Percentiles rank a stretch among this genome's conserved stretches.
These are phyloP conservation scores for Lycocerus yunnanus DNA, from an alignment of 2,888 invertebrate genomes.

Conservation along the genomic window DNA sequence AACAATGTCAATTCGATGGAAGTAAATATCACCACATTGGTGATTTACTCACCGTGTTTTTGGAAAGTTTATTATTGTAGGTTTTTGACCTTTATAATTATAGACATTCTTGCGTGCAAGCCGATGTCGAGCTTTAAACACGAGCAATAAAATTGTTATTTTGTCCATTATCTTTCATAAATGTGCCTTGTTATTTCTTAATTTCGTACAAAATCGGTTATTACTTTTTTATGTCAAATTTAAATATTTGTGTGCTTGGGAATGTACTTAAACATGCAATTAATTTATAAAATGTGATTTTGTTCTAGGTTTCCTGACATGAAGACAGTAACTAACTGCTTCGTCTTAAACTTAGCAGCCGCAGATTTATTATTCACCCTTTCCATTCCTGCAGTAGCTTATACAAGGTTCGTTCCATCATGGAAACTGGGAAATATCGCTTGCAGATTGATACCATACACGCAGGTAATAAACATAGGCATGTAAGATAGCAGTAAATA, in stretches of 20 bases:
- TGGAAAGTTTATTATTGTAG: not conserved
- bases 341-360: slow-evolving; percentile 64
- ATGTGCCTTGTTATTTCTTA: too few relatives aligned
- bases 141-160: not conserved
- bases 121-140: not conserved
- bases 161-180: too few relatives aligned
- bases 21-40: not conserved
- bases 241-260: not conserved
- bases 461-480: slow-evolving; percentile 54
- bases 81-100: not conserved
- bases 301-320: slow-evolving; percentile 55
- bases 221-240: not conserved
- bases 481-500: slow-evolving; percentile 1
- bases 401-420: slow-evolving; percentile 57
- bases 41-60: not conserved
- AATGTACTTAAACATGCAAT: not conserved
- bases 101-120: not conserved
- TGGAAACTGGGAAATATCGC: slow-evolving; percentile 59
- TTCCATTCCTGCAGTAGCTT: slow-evolving; percentile 60
- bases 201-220: not conserved
- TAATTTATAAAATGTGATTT: not conserved
- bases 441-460: slow-evolving; percentile 61
- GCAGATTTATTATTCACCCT: slow-evolving; percentile 65
- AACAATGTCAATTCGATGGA: not conserved
- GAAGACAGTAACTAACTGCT: slow-evolving; percentile 62